Evolutionary conservation across 2,113 vertebrate genomes (phyloP).

Genomic region (Muscicapa adusta): DNA sequence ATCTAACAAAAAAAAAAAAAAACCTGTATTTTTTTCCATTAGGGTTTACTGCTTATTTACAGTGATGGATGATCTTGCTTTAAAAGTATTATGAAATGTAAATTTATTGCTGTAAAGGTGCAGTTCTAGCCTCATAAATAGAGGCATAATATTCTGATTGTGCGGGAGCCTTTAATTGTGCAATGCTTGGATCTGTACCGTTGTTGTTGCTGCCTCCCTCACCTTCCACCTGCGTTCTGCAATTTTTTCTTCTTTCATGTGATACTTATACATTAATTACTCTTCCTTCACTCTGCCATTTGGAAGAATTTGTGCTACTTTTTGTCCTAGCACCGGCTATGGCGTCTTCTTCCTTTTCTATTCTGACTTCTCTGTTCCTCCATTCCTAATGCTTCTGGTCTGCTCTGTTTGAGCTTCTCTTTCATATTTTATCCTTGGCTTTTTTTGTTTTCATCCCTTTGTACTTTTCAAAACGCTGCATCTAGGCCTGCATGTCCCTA

Average conservation of each 20-base stretch:
- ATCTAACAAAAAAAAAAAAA: not conserved
- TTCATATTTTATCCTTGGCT: not conserved
- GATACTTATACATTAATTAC: not conserved
- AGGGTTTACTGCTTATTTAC: not conserved
- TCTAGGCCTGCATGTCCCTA: not conserved
- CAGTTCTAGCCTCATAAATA: not conserved
- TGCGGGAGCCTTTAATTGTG: not conserved
- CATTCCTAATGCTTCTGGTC: not conserved
- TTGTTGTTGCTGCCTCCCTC: not conserved
- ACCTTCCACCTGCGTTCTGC: not conserved
- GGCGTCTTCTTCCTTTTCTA: not conserved
- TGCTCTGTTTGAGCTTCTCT: constrained; percentile 6
- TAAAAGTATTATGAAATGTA: not conserved
- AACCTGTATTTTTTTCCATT: not conserved
- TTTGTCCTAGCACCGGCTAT: not conserved
- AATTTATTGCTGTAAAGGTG: not conserved
- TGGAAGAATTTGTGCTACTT: not conserved
- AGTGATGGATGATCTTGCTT: not conserved
- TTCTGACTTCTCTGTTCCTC: not conserved
- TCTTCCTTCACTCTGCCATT: not conserved
- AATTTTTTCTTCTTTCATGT: not conserved
- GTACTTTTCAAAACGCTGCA: not conserved
- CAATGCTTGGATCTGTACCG: accelerated
- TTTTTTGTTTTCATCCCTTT: not conserved
- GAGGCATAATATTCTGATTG: not conserved